Base-by-base conservation (phyloP, 1,140 invertebrate species). In the Drosophila truncata region DNA sequence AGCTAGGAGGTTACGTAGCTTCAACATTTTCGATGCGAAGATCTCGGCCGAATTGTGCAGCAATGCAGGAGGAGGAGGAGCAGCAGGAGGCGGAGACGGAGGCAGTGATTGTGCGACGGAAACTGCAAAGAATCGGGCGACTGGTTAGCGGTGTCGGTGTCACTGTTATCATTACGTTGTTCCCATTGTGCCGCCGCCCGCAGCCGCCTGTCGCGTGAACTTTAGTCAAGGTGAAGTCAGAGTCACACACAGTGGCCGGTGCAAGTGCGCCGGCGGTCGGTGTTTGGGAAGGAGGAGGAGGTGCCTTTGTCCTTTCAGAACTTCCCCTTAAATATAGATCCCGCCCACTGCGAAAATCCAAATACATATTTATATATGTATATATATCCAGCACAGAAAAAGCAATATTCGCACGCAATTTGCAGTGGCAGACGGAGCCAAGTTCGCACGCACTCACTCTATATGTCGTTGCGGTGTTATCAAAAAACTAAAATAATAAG, bases 141-240 rank as follows among this genome's bases (percentile, higher is more conserved):
- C 64, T 78, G 71, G 61, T 82, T 85, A 74, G 62, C 73, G 64
- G 52, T 76, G 46, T 65, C 73, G 71, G 39, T 75, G 46, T 62
- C 58, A 49, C 71, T 66, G 69, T 88, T 88, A 88, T 85, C 85
- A 87, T 75, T 64, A 69, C 49, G 23, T 62, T 29, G 23, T 62
- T 29, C 54, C 46, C 27, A 37, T 20, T 44, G 54, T 42, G 44
- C 49, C 62, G 44, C 49, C 62, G n/a, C 60, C 59, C 71, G 78
- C 78, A 71, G 73, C 66, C 46, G 42, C 33, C 25, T 65, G 60
- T 49, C 66, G 52, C 59, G 71, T 88, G 83, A 80, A 87, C 83
- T 87, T 87, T 87, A 87, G 83, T 87, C 83, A 87, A 87, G 83
- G 83, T 87, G 83, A 87, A 87, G 84, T 88, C 84, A 87, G 80